A percentile compares a stretch with the other conserved stretches of the same genome.
Conservation (phyloP, 2,113 vertebrate species). For the Oreochromis aureus region DNA sequence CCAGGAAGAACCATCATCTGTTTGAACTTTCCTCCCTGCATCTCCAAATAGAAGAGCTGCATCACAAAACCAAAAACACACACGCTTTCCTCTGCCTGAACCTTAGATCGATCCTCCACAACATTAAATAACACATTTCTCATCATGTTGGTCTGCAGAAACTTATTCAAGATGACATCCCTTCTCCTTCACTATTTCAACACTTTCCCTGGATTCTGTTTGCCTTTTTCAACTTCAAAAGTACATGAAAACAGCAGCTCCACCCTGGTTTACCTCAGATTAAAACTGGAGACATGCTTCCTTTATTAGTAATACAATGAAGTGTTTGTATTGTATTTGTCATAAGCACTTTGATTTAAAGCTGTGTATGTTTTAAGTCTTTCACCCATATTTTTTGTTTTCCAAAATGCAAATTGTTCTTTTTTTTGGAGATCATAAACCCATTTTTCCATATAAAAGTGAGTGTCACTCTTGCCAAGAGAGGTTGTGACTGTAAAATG, state of each 20-base stretch:
- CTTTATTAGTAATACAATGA: neutral
- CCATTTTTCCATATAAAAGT: neutral
- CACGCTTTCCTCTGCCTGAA: slow-evolving; percentile 82
- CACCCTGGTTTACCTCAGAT: slow-evolving; percentile 76
- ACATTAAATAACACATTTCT: slow-evolving; percentile 70
- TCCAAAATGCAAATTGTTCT: neutral
- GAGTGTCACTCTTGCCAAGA: neutral
- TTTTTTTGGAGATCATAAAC: neutral
- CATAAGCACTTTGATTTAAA: neutral
- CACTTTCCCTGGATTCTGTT: neutral
- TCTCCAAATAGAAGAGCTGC: slow-evolving; percentile 77
- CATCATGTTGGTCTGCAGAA: neutral
- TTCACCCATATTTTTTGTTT: neutral
- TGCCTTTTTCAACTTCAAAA: neutral
- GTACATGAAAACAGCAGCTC: slow-evolving; percentile 22
- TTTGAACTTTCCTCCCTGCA: slow-evolving; percentile 83
- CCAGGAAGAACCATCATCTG: slow-evolving; percentile 78
- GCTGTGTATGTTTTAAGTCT: neutral
- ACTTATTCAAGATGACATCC: neutral
- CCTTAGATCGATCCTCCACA: slow-evolving; percentile 82
- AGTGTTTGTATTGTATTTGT: neutral
- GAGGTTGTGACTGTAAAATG: neutral
- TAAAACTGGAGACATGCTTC: slow-evolving; percentile 31
- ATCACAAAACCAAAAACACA: slow-evolving; percentile 68
- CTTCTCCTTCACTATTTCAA: neutral